These are phyloP conservation scores for Spilogale gracilis DNA, from an alignment of 2,113 vertebrate species.

Conservation along the genomic window DNA sequence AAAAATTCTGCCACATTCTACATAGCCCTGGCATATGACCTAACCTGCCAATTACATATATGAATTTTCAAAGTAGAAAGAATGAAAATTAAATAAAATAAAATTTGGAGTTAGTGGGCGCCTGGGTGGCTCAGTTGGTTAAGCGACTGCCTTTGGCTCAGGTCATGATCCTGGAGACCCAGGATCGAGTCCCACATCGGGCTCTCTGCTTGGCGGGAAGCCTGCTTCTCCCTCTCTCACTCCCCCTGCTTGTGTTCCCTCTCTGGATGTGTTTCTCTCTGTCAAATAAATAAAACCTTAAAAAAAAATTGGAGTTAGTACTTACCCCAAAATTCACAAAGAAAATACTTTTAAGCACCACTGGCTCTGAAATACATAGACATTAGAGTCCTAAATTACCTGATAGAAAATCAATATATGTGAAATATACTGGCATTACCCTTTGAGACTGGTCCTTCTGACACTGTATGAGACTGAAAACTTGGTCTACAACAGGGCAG, in stretches of 20 bases:
- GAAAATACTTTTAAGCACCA: not conserved
- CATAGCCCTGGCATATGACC: not conserved
- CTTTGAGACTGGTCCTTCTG: rapidly evolving
- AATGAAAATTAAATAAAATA: slow-evolving; percentile 57
- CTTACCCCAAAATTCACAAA: not conserved
- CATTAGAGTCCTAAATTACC: not conserved
- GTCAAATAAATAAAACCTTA: not conserved
- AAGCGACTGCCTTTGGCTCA: too few relatives aligned
- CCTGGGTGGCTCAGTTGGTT: too few relatives aligned
- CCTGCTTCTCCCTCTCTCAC: too few relatives aligned
- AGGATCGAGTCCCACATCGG: too few relatives aligned
- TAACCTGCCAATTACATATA: not conserved
- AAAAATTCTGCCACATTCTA: not conserved
- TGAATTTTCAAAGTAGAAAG: not conserved
- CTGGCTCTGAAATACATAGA: not conserved
- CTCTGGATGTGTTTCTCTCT: too few relatives aligned
- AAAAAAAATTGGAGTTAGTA: not conserved
- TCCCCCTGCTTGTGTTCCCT: too few relatives aligned
- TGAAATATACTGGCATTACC: not conserved
- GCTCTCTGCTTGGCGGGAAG: too few relatives aligned
- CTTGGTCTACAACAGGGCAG: not conserved
- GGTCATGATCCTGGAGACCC: too few relatives aligned
- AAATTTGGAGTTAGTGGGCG: not conserved
- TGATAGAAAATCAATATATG: not conserved
- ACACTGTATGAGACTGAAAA: not conserved